Percentiles rank a stretch among this genome's conserved stretches.
phyloP scores from a whole-genome alignment of 1,140 invertebrate species.

The Chironomus striatipennis region DNA sequence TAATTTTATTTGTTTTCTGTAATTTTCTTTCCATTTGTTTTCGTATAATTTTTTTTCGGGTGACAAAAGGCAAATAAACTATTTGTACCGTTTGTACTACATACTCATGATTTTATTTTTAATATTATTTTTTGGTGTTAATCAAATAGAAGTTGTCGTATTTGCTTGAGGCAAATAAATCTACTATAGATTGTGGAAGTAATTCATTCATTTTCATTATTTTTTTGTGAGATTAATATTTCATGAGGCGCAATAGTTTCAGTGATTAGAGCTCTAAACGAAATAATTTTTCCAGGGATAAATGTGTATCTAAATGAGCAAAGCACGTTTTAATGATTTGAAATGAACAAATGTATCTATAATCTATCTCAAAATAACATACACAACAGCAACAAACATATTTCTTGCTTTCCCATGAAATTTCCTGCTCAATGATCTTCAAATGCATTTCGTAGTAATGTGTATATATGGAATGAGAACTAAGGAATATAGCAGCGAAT shows the following conservation, averaged over 20 bases:
- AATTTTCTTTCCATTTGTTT: neutral
- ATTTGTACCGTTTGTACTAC: neutral
- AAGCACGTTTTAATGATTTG: slow-evolving; percentile 13
- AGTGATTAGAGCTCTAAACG: neutral
- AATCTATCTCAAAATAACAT: neutral
- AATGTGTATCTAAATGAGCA: slow-evolving; percentile 8
- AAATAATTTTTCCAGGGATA: neutral
- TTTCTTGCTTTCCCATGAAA: slow-evolving; percentile 18
- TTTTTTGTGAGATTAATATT: neutral
- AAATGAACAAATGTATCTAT: slow-evolving; percentile 9
- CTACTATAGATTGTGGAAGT: neutral
- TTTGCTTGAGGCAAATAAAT: neutral
- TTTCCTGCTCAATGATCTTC: slow-evolving; percentile 18
- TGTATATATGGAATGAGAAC: neutral
- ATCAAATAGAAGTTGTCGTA: neutral
- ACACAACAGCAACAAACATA: neutral
- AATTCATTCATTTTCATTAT: slow-evolving; percentile 9
- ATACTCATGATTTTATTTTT: neutral
- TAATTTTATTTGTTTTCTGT: slow-evolving; percentile 9
- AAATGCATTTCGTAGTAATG: neutral
- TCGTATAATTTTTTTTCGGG: neutral
- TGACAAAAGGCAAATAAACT: neutral
- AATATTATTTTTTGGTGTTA: neutral
- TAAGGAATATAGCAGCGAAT: neutral
- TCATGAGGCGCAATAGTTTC: neutral